Conservation (phyloP, 2,797 vertebrate species). For the Catostomus latipinnis region DNA sequence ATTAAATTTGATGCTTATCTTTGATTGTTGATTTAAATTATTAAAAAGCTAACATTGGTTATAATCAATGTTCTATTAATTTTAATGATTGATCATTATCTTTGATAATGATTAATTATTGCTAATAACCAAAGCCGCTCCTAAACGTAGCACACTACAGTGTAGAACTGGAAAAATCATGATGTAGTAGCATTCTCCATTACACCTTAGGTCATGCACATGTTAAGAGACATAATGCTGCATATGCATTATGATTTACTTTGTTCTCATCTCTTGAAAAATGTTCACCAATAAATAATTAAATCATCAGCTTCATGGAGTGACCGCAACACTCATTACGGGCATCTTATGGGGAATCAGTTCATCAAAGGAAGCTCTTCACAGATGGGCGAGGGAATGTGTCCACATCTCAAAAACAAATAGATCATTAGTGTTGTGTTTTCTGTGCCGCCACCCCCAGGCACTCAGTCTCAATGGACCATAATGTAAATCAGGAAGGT, state of each 20-base stretch:
- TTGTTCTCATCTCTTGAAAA: slow-evolving; percentile 17
- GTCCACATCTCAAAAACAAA: slow-evolving; percentile 48
- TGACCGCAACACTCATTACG: slow-evolving; percentile 30
- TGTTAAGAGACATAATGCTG: not conserved
- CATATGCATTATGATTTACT: slow-evolving; percentile 15
- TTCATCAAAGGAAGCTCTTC: slow-evolving; percentile 50
- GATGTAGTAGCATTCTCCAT: slow-evolving; percentile 28
- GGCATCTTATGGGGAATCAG: slow-evolving; percentile 29
- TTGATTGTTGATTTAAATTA: no score
- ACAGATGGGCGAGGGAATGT: slow-evolving; percentile 12
- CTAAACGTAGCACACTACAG: not conserved
- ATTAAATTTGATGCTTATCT: no score
- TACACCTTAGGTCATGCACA: slow-evolving; percentile 27
- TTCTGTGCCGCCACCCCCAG: slow-evolving; percentile 1
- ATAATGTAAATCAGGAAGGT: slow-evolving; percentile 37
- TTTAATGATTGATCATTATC: no score
- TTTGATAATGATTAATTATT: no score
- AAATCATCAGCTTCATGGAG: slow-evolving; percentile 39
- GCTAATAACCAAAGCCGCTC: no score
- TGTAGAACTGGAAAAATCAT: slow-evolving; percentile 26
- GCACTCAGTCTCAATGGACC: slow-evolving; percentile 26
- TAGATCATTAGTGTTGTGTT: slow-evolving; percentile 54
- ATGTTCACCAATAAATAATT: slow-evolving; percentile 39
- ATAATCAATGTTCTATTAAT: no score
- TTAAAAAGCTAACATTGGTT: no score